phyloP scores from a whole-genome alignment of 2,113 vertebrate genomes.

The Pholis gunnellus region DNA sequence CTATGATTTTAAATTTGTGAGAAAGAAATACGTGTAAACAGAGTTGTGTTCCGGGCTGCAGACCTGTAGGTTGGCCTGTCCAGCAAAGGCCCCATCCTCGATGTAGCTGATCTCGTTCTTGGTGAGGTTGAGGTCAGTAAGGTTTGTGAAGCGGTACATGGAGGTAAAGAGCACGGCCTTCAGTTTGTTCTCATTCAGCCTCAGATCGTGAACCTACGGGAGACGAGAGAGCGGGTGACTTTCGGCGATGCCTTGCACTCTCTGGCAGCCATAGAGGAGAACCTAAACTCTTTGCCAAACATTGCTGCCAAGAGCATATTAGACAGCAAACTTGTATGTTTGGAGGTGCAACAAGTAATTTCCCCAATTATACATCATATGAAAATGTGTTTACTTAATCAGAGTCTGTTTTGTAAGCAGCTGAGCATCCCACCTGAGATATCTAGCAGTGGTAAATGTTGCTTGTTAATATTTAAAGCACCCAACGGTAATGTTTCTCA shows the following conservation, averaged over 20 bases:
- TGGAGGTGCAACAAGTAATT: constrained; percentile 8
- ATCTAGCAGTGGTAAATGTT: constrained; percentile 8
- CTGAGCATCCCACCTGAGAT: background rate
- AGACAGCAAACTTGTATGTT: background rate
- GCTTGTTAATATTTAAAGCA: background rate
- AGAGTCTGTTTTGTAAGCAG: constrained; percentile 21
- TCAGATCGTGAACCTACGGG: constrained; percentile 89
- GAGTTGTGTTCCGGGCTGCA: background rate
- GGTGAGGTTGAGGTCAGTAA: constrained; percentile 98
- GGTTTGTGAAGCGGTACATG: constrained; percentile 96
- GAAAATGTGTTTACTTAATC: background rate
- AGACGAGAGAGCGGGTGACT: background rate
- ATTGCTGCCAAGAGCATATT: background rate
- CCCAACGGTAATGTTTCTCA: background rate
- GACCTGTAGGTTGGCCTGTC: constrained; percentile 93
- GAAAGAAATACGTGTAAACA: background rate
- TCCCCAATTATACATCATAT: background rate
- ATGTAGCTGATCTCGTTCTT: constrained; percentile 99
- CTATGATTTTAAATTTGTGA: background rate
- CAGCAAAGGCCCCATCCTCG: constrained; percentile 96
- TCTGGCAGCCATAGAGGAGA: background rate
- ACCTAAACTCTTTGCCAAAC: background rate
- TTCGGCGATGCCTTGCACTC: background rate
- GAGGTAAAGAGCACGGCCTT: constrained; percentile 95
- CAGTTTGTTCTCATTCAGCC: constrained; percentile 98